Evolutionary conservation across 2,797 vertebrate genomes (phyloP), one percentile per base, ranked within the genome.

Genomic region (Gobio occitaniae): DNA sequence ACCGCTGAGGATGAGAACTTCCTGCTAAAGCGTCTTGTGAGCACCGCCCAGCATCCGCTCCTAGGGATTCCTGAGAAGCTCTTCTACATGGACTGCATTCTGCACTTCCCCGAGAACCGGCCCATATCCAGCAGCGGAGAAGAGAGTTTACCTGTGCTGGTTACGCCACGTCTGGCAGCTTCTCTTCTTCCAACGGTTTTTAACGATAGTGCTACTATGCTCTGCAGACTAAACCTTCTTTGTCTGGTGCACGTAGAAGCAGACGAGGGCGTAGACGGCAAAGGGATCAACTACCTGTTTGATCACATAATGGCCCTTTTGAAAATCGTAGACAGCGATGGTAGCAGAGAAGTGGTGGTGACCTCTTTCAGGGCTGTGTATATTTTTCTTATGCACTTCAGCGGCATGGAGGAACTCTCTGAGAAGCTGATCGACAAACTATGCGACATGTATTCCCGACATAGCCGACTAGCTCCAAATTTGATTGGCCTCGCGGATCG

Each of bases 51-150:
- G 89, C 97, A 97, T 91, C 97, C 97, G 0, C 91, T 97, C 41
- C 87, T 97, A 56, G 90, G 87, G 4, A 80, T 84, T 0, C 90
- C 95, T 0, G 91, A 95, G 71, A 96, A 95, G 80, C 96, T 97
- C 16, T 97, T 98, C 92, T 96, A 96, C 91, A 90, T 95, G 83
- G 95, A 97, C 89, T 97, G 96, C 59, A 93, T 98, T 68, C 90
- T 97, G 87, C 95, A 94, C 92, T 97, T 98, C 74, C 97, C 97
- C 0, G 97, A 98, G 92, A 98, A 98, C 91, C 95, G 96, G 6
- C 97, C 97, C 0, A 95, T 98, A 82, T 91, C 95, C 70, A 92
- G 94, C 0, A 87, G 93, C 0, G 89, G 92, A 0, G 95, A 96
- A 0, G 97, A 97, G 87, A 89, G 89, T 6, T 89, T 95, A 36